Evolutionary conservation across 1,140 invertebrate species (phyloP).

Genomic region (Dolichoris vasculosae): DNA sequence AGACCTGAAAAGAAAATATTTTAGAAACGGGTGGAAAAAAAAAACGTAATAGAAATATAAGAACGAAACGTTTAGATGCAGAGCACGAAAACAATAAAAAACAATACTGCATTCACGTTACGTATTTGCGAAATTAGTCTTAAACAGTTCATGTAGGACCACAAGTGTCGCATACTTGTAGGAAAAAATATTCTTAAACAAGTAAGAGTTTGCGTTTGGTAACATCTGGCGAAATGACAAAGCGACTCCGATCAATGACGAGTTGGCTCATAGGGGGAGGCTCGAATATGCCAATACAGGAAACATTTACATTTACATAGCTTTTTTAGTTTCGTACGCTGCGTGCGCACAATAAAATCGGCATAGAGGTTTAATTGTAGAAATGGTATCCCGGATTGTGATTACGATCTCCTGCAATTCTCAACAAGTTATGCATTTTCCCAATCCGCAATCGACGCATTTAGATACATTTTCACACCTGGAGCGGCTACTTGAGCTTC

Average conservation of each 20-base stretch:
- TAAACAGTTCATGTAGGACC: not conserved
- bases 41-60: too few species aligned
- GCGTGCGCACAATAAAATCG: not conserved
- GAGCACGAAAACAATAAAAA: not conserved
- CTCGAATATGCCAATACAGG: not conserved
- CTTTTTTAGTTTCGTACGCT: not conserved
- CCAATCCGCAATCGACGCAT: not conserved
- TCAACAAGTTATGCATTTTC: not conserved
- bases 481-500: not conserved
- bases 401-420: not conserved
- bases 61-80: too few species aligned
- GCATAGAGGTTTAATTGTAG: not conserved
- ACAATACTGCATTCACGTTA: not conserved
- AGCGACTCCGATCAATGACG: not conserved
- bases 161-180: not conserved
- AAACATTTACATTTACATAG: constrained; percentile 2
- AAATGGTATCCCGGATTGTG: not conserved
- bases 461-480: not conserved
- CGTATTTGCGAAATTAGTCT: not conserved
- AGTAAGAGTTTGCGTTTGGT: not conserved
- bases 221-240: not conserved
- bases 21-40: too few species aligned
- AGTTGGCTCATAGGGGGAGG: not conserved
- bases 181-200: not conserved
- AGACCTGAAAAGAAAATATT: too few species aligned